Percentiles rank a stretch among this genome's conserved stretches.
These are phyloP conservation scores for Hypena proboscidalis DNA, from an alignment of 2,888 invertebrate genomes.

Conservation along the genomic window DNA sequence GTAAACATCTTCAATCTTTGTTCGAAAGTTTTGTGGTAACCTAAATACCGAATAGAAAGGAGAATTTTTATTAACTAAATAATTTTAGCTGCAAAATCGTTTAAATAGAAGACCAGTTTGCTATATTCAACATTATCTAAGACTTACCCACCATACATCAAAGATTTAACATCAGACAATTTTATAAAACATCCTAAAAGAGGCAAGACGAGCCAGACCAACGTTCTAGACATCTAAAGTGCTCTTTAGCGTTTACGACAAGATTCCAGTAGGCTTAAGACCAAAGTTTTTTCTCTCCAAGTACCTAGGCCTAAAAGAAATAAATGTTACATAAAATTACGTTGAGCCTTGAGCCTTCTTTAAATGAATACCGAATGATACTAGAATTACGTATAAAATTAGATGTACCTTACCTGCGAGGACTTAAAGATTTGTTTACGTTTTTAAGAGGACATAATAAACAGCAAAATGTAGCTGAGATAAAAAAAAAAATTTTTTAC, in stretches of 20 bases:
- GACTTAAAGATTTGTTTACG: conserved; percentile 1
- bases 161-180: conserved; percentile 12
- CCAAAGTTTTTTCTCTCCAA: conserved; percentile 25
- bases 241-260: conserved; percentile 30
- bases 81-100: too few species aligned
- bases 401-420: conserved; percentile 7
- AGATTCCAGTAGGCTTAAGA: conserved; percentile 24
- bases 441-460: not conserved
- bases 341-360: conserved; percentile 12
- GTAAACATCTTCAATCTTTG: too few species aligned
- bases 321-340: conserved; percentile 19
- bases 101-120: too few species aligned
- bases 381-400: conserved; percentile 10
- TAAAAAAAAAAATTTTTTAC: not conserved
- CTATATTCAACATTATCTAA: too few species aligned
- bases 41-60: too few species aligned
- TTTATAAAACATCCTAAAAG: conserved; percentile 28
- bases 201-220: conserved; percentile 21
- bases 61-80: too few species aligned
- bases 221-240: conserved; percentile 24
- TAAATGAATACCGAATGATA: conserved; percentile 15
- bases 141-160: too few species aligned
- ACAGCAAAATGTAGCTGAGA: not conserved
- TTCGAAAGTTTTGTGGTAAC: too few species aligned
- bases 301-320: conserved; percentile 12